Conservation (phyloP, 2,888 invertebrate genomes). For the Mantis religiosa region DNA sequence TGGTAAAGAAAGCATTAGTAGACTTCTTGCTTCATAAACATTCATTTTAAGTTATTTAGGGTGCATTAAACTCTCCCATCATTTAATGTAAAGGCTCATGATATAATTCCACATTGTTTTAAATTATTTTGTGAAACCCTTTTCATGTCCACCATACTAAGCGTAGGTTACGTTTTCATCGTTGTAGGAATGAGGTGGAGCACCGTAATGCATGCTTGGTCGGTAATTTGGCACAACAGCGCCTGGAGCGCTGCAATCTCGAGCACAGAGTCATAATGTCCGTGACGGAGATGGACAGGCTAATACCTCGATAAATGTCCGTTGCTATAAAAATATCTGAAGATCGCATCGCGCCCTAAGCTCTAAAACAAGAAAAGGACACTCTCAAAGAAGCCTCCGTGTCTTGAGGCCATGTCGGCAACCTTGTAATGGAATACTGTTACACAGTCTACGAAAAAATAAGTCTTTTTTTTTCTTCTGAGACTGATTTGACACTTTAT, state of each 20-base stretch:
- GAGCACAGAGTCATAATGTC: background rate
- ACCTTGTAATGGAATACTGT: background rate
- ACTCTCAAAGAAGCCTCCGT: background rate
- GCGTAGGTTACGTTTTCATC: background rate
- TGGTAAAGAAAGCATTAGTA: no score
- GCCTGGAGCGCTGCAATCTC: background rate
- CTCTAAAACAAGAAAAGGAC: background rate
- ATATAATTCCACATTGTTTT: no score
- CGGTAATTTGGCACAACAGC: background rate
- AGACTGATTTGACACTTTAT: no score
- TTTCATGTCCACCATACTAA: background rate
- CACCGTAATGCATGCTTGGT: background rate
- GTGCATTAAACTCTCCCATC: no score
- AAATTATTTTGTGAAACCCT: background rate
- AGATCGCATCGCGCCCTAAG: background rate
- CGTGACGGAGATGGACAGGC: background rate
- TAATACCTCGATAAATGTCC: background rate
- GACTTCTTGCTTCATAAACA: no score
- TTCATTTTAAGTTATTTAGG: no score
- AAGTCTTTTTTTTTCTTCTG: no score
- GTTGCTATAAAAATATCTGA: background rate
- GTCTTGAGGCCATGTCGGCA: background rate
- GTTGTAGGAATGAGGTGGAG: background rate
- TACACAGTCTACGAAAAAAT: background rate
- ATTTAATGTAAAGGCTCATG: no score